Evolutionary conservation across 2,888 invertebrate genomes (phyloP), one percentile per base, ranked within the genome.

Genomic region (Prenolepis imparis): DNA sequence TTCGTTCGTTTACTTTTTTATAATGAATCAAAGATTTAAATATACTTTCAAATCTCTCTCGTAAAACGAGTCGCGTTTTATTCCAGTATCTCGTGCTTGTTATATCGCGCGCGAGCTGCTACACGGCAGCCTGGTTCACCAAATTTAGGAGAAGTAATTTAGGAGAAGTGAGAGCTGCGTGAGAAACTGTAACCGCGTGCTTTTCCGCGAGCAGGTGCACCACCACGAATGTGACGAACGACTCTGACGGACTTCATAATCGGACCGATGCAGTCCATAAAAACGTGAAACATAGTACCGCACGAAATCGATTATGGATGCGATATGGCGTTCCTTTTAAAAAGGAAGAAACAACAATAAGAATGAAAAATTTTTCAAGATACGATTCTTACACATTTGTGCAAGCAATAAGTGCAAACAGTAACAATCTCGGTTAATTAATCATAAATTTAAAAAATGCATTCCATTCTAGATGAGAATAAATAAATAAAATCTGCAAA

Each of bases 171-270:
- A 52, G 68, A 52, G 52, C 52, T 32, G 64, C 21, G 41, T 64
- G 52, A 52, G 68, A 68, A 41, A 68, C 41, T 24, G 44, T 32
- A 66, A 66, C 41, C 52, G 52, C 32, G 32, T 68, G 68, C 68
- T 48, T 68, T 68, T 68, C 68, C 32, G 52, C 32, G 52, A 52
- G 68, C 68, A 68, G 68, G 68, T 68, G 68, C 32, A 52, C 48
- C 18, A 3, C 28, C 32, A 39, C 52, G 48, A 68, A 68, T 68
- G 68, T 68, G 68, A 68, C 68, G 28, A 52, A 68, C 52, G 32
- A 41, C 15, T 68, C 12, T 52, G 32, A 32, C n/a, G 8, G 39
- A 66, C 28, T 52, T 48, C 32, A 52, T 78, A 41, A 68, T 68
- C 8, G 5, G 4, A 15, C 6, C 41, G 12, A 78, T 52, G 3